Conservation (phyloP, 1,140 invertebrate species). For the Pygmarrhopalites habei region DNA sequence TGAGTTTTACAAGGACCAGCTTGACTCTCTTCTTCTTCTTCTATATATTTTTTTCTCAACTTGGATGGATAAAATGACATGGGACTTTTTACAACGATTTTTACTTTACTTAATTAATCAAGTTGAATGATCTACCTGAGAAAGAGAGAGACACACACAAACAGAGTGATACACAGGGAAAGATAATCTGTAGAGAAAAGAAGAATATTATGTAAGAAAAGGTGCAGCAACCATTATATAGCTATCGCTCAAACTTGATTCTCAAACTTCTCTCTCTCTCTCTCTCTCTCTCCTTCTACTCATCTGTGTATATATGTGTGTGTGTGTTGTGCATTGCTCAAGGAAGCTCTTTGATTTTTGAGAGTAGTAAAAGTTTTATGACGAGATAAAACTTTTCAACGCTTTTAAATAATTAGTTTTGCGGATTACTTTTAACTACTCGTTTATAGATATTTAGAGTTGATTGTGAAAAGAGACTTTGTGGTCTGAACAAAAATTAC, state of each 20-base stretch:
- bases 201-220: no score
- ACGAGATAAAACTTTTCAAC: conserved; percentile 3
- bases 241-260: neutral
- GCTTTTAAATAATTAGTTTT: conserved; percentile 13
- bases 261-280: neutral
- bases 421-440: neutral
- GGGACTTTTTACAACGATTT: neutral
- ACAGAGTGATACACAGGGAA: no score
- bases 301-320: no score
- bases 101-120: conserved; percentile 7
- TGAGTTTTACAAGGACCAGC: no score
- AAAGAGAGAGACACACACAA: no score
- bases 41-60: no score
- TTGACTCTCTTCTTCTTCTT: no score
- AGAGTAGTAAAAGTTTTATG: conserved; percentile 12
- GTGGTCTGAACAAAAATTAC: neutral
- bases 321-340: no score
- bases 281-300: neutral
- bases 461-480: neutral
- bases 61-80: no score
- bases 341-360: conserved; percentile 7
- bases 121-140: neutral
- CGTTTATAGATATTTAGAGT: neutral
- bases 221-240: no score
- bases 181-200: no score